A percentile compares a stretch with the other conserved stretches of the same genome.
phyloP scores from a whole-genome alignment of 2,113 vertebrate species.

The Cromileptes altivelis region DNA sequence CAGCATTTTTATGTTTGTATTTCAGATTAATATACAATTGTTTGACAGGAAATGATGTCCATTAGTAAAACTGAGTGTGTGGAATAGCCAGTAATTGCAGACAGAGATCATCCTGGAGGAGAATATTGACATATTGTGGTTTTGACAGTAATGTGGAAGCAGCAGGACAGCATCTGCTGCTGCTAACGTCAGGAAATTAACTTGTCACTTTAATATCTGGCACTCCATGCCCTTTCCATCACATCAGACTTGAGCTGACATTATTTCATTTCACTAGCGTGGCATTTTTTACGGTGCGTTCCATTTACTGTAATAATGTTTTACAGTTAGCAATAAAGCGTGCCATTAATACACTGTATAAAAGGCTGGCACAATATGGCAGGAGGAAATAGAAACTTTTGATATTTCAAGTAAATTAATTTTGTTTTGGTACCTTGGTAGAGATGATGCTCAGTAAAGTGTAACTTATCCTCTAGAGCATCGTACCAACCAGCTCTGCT shows the following conservation, averaged over 20 bases:
- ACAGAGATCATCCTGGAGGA: slow-evolving; percentile 50
- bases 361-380: slow-evolving; percentile 16
- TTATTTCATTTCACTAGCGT: slow-evolving; percentile 47
- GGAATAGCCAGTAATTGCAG: slow-evolving; percentile 25
- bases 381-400: neutral
- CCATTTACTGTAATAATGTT: slow-evolving; percentile 60
- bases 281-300: slow-evolving; percentile 54
- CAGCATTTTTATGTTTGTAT: neutral
- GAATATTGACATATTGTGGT: slow-evolving; percentile 67
- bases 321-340: slow-evolving; percentile 53
- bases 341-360: slow-evolving; percentile 15
- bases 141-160: slow-evolving; percentile 59
- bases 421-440: neutral
- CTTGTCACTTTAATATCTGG: slow-evolving; percentile 58
- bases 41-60: slow-evolving; percentile 9
- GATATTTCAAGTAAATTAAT: slow-evolving; percentile 5
- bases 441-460: slow-evolving; percentile 5
- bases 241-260: slow-evolving; percentile 45
- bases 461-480: neutral
- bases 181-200: slow-evolving; percentile 70
- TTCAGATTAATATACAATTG: slow-evolving; percentile 16
- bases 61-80: slow-evolving; percentile 5
- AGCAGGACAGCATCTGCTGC: slow-evolving; percentile 27
- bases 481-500: slow-evolving; percentile 3
- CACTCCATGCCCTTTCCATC: slow-evolving; percentile 25